Base-by-base conservation (phyloP, 2,888 invertebrate genomes). In the Diogma glabrata region DNA sequence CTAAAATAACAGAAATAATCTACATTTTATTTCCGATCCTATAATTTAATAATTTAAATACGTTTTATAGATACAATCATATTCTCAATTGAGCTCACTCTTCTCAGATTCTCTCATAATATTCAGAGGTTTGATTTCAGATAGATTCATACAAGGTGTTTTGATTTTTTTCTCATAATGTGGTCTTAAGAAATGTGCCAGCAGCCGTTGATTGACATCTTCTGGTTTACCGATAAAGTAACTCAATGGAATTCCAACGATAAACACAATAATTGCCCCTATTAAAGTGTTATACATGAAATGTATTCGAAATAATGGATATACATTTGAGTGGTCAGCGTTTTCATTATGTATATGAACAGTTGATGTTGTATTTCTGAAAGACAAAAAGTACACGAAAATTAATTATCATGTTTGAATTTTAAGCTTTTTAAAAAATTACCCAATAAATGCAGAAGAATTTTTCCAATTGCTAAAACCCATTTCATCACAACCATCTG, bases 231-330 rank as follows among this genome's bases (percentile, higher is more conserved):
- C 56, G 17, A 77, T 78, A 43, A 79, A 57, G 57, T 78, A 77
- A 60, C 82, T 83, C 64, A 81, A 76, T 9, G 77, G 66, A 5
- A 79, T 67, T 0, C 80, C 81, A 8, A 82, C 73, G 4, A 79
- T 63, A 2, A 83, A 69, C 0, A 78, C 76, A 0, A 78, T 70
- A 1, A 76, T 58, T 1, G 76, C 75, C 0, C 83, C 84, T 3
- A 81, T 74, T 12, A 78, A 69, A 0, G 79, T 77, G 60, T 82
- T 83, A 67, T 81, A 84, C 56, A 83, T 78, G 65, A 82, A 82
- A 1, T 82, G 80, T 51, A 84, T 71, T 14, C 75, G 70, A 64
- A 80, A 84, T 7, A 48, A n/a, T 14, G 20, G 33, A 12, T 19
- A 16, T 4, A 48, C 30, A 20, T 30, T 24, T 8, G 16, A 12